Conservation (phyloP, 64 coral and sea anemone genomes). For the Actinia equina region DNA sequence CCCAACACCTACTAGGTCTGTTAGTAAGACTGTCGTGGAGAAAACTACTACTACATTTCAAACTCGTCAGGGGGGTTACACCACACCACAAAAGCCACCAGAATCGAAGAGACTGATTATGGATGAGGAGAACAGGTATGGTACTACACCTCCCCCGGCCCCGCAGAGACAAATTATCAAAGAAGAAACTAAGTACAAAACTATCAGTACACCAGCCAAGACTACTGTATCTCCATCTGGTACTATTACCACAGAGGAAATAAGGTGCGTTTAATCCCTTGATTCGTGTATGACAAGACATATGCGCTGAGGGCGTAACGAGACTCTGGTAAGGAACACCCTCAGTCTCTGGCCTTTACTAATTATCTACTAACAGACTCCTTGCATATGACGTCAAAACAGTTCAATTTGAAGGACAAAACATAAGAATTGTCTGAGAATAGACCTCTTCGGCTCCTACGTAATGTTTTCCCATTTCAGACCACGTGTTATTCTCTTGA, state of each 20-base stretch:
- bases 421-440: no score
- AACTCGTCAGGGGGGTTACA: conserved; percentile 22
- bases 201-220: background rate
- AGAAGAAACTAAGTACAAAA: conserved; percentile 43
- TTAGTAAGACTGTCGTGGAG: conserved; percentile 61
- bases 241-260: conserved; percentile 33
- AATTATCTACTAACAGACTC: no score
- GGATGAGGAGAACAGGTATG: conserved; percentile 33
- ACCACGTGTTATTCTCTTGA: no score
- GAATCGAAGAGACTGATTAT: conserved; percentile 29
- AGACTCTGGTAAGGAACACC: no score
- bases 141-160: conserved; percentile 37
- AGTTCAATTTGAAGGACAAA: no score
- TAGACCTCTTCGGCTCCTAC: no score
- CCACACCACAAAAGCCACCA: conserved; percentile 17
- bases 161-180: conserved; percentile 49
- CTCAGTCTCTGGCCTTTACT: no score
- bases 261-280: conserved; percentile 26
- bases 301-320: no score
- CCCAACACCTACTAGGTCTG: background rate
- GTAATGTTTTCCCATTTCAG: no score
- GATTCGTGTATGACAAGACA: no score
- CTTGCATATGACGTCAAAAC: no score
- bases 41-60: conserved; percentile 60
- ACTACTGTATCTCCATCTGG: conserved; percentile 14